Base-by-base conservation (phyloP, 2,113 vertebrate species). In the Rhadina sibilatrix region DNA sequence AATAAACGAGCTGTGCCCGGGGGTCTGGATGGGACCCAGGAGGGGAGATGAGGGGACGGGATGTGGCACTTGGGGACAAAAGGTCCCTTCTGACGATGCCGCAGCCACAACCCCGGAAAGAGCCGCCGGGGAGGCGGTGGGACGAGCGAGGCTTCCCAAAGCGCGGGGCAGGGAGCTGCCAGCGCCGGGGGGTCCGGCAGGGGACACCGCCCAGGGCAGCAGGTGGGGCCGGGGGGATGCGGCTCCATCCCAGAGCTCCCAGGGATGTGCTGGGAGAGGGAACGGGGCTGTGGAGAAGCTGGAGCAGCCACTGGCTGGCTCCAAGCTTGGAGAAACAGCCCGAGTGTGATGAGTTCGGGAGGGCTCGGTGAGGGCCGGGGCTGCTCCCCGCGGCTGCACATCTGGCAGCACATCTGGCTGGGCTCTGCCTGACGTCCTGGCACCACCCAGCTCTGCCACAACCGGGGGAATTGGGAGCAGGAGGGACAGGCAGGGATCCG, bases 351-450 rank as follows among this genome's bases (percentile, higher is more conserved):
- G 80, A 31, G 33, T 12, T 31, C 0, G 2, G 70, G 53, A 49
- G 38, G 61, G 65, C 17, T 37, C 6, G 4, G 53, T 30, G 9
- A 22, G 46, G 46, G 46, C 12, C 0, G 13, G 13, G 0, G 35
- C 42, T 19, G 78, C n/a, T 70, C 16, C 33, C 42, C 0, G 1
- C 1, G 28, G 69, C 44, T 12, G 60, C 82, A 56, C 94, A 86
- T 75, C 92, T 95, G 93, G 56, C 54, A 20, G 79, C 92, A 82
- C 93, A 85, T 78, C 93, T 79, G 95, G 37, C 35, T 3, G 83
- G 42, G 64, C 60, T 17, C 77, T 40, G 50, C 72, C 71, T 1
- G 1, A 8, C 7, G 50, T n/a, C 40, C 80, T 7, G 4, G 50
- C 15, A 83, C 52, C 42, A 15, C n/a, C 33, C 5, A 60, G 33